These are phyloP conservation scores for Grus americana DNA, from an alignment of 2,113 vertebrate genomes.

Conservation along the genomic window DNA sequence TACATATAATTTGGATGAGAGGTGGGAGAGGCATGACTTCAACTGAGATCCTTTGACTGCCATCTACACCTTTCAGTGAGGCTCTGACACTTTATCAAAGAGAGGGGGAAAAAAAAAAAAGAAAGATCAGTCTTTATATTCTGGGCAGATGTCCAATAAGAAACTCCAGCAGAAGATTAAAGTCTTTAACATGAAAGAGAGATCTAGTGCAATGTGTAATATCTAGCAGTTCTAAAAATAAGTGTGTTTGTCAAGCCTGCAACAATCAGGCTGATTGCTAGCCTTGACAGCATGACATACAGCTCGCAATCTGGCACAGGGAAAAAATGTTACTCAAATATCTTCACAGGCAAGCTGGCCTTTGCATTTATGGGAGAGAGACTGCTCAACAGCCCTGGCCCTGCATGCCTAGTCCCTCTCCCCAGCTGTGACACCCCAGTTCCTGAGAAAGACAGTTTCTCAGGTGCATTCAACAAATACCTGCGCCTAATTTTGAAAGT, in stretches of 20 bases:
- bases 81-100: slow-evolving; percentile 74
- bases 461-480: background rate
- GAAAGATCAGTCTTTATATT: slow-evolving; percentile 73
- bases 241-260: slow-evolving; percentile 56
- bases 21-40: slow-evolving; percentile 68
- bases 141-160: slow-evolving; percentile 74
- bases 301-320: slow-evolving; percentile 33
- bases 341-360: background rate
- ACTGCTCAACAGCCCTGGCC: background rate
- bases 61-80: slow-evolving; percentile 71
- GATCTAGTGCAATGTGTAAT: slow-evolving; percentile 58
- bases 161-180: slow-evolving; percentile 71
- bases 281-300: slow-evolving; percentile 55
- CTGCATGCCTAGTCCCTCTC: background rate
- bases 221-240: slow-evolving; percentile 69
- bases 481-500: background rate
- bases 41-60: slow-evolving; percentile 57
- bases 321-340: slow-evolving; percentile 41
- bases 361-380: background rate
- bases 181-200: slow-evolving; percentile 72
- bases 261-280: slow-evolving; percentile 61
- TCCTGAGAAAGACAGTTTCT: background rate
- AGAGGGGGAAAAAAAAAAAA: background rate
- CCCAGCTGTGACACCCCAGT: background rate
- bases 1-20: slow-evolving; percentile 68